Percentiles rank a stretch among this genome's conserved stretches.
Evolutionary conservation across 1,140 invertebrate species (phyloP).

Genomic region (Drosophila mayri): DNA sequence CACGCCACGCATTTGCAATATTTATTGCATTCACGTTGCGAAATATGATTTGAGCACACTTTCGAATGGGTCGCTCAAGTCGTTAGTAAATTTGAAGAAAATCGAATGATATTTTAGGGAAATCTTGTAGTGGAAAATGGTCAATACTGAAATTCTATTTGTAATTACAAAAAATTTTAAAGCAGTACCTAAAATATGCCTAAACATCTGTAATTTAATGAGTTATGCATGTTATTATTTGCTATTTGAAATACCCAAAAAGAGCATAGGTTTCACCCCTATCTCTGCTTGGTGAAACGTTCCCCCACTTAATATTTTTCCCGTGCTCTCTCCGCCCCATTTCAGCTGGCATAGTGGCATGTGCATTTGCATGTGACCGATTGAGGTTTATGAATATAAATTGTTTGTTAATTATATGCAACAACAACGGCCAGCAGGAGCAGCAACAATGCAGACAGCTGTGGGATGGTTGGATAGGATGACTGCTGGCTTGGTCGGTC

Average conservation of each 20-base stretch:
- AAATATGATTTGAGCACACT: constrained; percentile 49
- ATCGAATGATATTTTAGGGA: background rate
- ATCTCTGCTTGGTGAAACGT: background rate
- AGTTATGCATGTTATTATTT: background rate
- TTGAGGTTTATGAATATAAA: constrained; percentile 83
- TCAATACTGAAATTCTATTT: no score
- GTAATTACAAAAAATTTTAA: background rate
- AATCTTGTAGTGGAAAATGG: no score
- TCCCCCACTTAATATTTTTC: constrained; percentile 34
- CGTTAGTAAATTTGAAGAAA: background rate
- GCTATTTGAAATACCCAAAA: background rate
- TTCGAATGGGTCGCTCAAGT: background rate
- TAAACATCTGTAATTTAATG: background rate
- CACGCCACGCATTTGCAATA: constrained; percentile 47
- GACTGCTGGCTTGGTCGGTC: constrained; percentile 21
- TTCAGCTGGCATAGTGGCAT: constrained; percentile 40
- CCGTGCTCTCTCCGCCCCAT: constrained; percentile 28
- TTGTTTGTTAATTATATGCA: constrained; percentile 83
- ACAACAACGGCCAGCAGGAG: constrained; percentile 55
- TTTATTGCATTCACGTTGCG: constrained; percentile 56
- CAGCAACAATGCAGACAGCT: constrained; percentile 44
- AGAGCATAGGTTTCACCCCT: constrained; percentile 9
- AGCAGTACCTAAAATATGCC: background rate
- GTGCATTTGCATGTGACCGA: constrained; percentile 81
- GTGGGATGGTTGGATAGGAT: constrained; percentile 47